These are phyloP conservation scores for Piezodorus guildinii DNA, from an alignment of 1,140 invertebrate species.

Conservation along the genomic window DNA sequence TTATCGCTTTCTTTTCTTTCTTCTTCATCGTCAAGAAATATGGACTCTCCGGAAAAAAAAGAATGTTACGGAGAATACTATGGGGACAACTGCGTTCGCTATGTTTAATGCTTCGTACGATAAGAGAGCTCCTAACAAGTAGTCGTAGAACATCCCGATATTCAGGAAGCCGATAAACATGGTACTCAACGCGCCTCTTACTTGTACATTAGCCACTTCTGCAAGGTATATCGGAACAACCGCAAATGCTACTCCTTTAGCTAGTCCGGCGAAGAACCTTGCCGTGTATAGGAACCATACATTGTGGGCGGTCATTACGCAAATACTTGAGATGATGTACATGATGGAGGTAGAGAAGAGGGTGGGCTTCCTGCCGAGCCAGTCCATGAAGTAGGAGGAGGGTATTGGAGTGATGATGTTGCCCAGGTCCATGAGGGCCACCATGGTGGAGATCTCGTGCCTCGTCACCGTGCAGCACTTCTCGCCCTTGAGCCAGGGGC, in stretches of 20 bases:
- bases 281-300: conserved; percentile 40
- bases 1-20: conserved; percentile 46
- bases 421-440: conserved; percentile 29
- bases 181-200: conserved; percentile 43
- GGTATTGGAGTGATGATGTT: conserved; percentile 29
- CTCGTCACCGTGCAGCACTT: conserved; percentile 12
- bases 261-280: conserved; percentile 44
- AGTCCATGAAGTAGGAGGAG: conserved; percentile 49
- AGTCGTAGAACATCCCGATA: conserved; percentile 65
- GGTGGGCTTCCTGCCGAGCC: conserved; percentile 57
- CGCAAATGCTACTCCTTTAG: conserved; percentile 61
- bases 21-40: conserved; percentile 50
- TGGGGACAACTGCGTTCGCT: conserved; percentile 46
- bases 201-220: conserved; percentile 48
- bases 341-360: conserved; percentile 49
- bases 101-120: conserved; percentile 53
- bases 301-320: neutral
- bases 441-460: conserved; percentile 24
- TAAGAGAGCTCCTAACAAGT: conserved; percentile 58
- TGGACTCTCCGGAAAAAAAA: conserved; percentile 70
- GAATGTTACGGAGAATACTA: conserved; percentile 53
- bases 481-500: conserved; percentile 17
- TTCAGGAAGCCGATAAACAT: conserved; percentile 66
- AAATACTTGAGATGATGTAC: conserved; percentile 14
- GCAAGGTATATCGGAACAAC: conserved; percentile 73